Base-by-base conservation (phyloP, 2,888 invertebrate genomes). In the Pseudococcus longispinus region DNA sequence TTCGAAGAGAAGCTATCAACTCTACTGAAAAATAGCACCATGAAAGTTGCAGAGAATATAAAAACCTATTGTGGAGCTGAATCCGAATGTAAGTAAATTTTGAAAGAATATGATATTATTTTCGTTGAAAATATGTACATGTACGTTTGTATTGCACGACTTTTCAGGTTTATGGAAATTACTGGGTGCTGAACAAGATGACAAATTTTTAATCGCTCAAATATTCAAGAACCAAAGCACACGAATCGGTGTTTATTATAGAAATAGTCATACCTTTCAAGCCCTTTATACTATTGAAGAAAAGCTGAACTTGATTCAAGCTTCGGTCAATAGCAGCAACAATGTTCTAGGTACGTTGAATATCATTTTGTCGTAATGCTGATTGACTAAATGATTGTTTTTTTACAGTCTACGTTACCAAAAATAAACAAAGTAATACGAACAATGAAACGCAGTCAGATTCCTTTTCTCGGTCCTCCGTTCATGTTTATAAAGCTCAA, bases 131-230 rank as follows among this genome's bases (percentile, higher is more conserved):
- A 80, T 2, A 3, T 82, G 32, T 26, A 51, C 13, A 15, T 42
- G 5, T 2, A 18, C 5, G 2, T 4, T n/a, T n/a, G 9, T 37
- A 37, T 37, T 2, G 8, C 8, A 8, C 9, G 2, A 37, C 4
- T 37, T 37, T 9, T 37, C 37, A 86, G 86, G 46, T 86, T 46
- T 46, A 23, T 87, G 96, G 95, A 93, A 95, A 87, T 92, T 96
- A 87, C 91, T 96, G 88, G 96, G 96, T 0, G 96, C 96, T 91
- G 96, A 96, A 90, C 94, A 94, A 90, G 94, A 95, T 90, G 95
- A 95, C 2, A 93, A 93, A 0, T 92, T 96, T 89, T 90, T 96
- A 42, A 92, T 95, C 46, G 51, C 74, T 18, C 86, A 86, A 86
- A 37, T 51, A n/a, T 86, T 80, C 18, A 86, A 80, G 20, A 51